Evolutionary conservation across 1,140 invertebrate species (phyloP).

Genomic region (Scaptomyza graminum): DNA sequence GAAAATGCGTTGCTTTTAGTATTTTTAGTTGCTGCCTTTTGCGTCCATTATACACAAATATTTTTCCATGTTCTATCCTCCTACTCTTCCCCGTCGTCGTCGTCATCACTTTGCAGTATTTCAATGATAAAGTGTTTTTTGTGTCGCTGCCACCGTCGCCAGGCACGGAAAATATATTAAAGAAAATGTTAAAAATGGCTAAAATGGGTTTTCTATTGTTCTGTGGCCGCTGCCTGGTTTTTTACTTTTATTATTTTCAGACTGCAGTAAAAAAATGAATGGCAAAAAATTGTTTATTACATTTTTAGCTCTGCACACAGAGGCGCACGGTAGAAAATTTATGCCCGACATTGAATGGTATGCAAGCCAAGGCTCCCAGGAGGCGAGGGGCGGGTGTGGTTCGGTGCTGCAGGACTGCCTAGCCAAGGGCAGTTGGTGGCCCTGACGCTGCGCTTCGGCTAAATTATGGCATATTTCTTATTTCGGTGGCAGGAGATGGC

Average conservation of each 20-base stretch:
- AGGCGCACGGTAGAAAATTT: constrained; percentile 58
- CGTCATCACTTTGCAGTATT: constrained; percentile 54
- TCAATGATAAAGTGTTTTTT: constrained; percentile 64
- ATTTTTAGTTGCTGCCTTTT: constrained; percentile 28
- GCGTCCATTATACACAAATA: constrained; percentile 55
- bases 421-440: constrained; percentile 53
- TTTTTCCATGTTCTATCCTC: constrained; percentile 5
- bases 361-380: constrained; percentile 36
- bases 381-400: constrained; percentile 1
- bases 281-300: constrained; percentile 59
- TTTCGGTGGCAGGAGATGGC: constrained; percentile 34
- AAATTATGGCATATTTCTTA: constrained; percentile 51
- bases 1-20: not conserved
- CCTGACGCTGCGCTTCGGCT: constrained; percentile 44
- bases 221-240: constrained; percentile 51
- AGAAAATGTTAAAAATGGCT: constrained; percentile 65
- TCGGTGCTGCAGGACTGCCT: not conserved
- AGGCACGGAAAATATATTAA: constrained; percentile 54
- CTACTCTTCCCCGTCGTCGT: not conserved
- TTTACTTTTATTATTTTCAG: not conserved
- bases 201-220: constrained; percentile 65
- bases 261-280: constrained; percentile 48
- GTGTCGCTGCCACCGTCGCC: constrained; percentile 36
- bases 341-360: constrained; percentile 62
- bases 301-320: constrained; percentile 51